Evolutionary conservation across 2,888 invertebrate species (phyloP).

Genomic region (Serripes groenlandicus): DNA sequence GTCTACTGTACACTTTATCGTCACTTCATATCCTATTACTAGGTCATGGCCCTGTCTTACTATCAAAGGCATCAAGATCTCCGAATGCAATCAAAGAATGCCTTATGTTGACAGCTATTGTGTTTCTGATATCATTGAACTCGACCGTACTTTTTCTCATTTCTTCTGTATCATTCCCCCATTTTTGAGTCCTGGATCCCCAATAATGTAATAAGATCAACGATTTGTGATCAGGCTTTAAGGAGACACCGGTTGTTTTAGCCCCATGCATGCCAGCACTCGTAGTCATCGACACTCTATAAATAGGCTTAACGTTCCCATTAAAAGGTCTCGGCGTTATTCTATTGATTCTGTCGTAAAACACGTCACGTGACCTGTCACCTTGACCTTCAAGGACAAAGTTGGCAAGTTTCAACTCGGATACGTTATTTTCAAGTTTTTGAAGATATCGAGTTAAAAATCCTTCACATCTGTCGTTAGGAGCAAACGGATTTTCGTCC

Average conservation of each 20-base stretch:
- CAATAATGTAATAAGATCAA: not conserved
- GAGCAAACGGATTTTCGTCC: conserved; percentile 70
- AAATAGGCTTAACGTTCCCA: conserved; percentile 32
- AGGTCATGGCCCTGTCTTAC: conserved; percentile 8
- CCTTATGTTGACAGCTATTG: conserved; percentile 1
- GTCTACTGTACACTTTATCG: too few relatives aligned
- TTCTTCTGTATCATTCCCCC: not conserved
- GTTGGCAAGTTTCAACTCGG: conserved; percentile 46
- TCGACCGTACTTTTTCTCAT: conserved; percentile 26
- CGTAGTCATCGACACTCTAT: not conserved
- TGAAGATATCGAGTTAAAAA: conserved; percentile 41
- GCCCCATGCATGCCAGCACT: not conserved
- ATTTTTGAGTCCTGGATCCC: not conserved
- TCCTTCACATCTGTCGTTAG: conserved; percentile 55
- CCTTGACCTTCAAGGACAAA: conserved; percentile 32
- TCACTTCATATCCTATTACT: too few relatives aligned
- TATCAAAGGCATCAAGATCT: conserved; percentile 15
- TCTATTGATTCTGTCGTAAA: conserved; percentile 31
- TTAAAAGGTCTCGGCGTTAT: conserved; percentile 55
- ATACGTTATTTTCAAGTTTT: not conserved
- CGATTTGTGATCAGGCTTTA: not conserved
- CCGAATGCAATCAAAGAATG: conserved; percentile 23
- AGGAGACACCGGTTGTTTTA: not conserved
- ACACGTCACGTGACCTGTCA: conserved; percentile 22
- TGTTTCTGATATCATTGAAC: conserved; percentile 11